Conservation (phyloP, 2,113 vertebrate species). For the Podarcis raffonei region DNA sequence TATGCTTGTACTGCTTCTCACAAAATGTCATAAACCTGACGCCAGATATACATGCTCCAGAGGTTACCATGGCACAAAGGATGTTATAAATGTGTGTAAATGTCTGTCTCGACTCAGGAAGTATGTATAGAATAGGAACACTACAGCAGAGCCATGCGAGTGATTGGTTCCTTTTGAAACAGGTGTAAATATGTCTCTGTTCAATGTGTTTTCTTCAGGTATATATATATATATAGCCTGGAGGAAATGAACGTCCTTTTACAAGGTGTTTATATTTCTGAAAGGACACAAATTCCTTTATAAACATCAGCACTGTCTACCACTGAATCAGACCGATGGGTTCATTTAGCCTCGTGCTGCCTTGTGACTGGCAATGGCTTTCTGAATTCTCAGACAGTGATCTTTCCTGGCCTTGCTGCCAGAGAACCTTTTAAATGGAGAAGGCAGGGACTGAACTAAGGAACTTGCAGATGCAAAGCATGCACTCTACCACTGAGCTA, state of each 20-base stretch:
- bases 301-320: neutral
- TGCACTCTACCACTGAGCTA: neutral
- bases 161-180: neutral
- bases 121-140: neutral
- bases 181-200: neutral
- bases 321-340: neutral
- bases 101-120: neutral
- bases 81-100: neutral
- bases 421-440: neutral
- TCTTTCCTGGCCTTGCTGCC: neutral
- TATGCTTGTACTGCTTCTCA: neutral
- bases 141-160: neutral
- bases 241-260: conserved; percentile 20
- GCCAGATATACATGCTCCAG: neutral
- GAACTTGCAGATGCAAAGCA: neutral
- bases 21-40: neutral
- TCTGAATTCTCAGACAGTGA: neutral
- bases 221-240: neutral
- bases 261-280: neutral
- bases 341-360: neutral
- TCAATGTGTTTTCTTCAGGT: neutral
- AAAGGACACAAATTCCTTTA: conserved; percentile 45
- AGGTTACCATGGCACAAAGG: neutral
- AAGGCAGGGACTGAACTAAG: no score
- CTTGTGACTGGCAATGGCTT: neutral